Evolutionary conservation across 2,888 invertebrate genomes (phyloP).

Genomic region (Tuta absoluta): DNA sequence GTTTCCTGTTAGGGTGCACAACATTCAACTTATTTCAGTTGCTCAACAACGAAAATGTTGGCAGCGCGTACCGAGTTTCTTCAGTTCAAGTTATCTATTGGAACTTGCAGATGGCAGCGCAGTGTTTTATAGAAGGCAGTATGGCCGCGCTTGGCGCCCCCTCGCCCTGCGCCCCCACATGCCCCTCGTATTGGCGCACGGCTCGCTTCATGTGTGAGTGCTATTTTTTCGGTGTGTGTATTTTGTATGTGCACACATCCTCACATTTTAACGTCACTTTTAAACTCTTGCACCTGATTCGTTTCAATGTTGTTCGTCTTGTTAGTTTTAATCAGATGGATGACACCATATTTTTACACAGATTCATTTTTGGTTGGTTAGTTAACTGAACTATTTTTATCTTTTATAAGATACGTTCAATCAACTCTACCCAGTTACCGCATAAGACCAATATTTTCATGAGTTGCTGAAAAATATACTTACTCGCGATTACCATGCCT

Average conservation of each 20-base stretch:
- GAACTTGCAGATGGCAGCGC: conserved; percentile 80
- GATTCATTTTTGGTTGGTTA: conserved; percentile 6
- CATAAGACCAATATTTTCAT: not conserved
- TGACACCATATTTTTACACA: not conserved
- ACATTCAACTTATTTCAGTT: conserved; percentile 58
- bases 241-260: conserved; percentile 50
- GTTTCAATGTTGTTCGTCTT: conserved; percentile 49
- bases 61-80: conserved; percentile 69
- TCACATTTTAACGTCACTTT: conserved; percentile 36
- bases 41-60: conserved; percentile 63
- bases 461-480: not conserved
- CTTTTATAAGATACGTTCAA: not conserved
- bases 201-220: conserved; percentile 40
- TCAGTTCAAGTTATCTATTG: conserved; percentile 78
- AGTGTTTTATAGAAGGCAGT: conserved; percentile 74
- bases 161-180: conserved; percentile 40
- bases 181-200: conserved; percentile 37
- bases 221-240: conserved; percentile 42
- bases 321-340: conserved; percentile 32
- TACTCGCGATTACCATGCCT: not conserved
- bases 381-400: not conserved
- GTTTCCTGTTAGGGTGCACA: conserved; percentile 59
- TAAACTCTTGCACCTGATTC: conserved; percentile 50
- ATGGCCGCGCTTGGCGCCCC: conserved; percentile 49
- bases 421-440: not conserved